phyloP scores from a whole-genome alignment of 1,140 invertebrate species.

The Drosophila subpulchrella region DNA sequence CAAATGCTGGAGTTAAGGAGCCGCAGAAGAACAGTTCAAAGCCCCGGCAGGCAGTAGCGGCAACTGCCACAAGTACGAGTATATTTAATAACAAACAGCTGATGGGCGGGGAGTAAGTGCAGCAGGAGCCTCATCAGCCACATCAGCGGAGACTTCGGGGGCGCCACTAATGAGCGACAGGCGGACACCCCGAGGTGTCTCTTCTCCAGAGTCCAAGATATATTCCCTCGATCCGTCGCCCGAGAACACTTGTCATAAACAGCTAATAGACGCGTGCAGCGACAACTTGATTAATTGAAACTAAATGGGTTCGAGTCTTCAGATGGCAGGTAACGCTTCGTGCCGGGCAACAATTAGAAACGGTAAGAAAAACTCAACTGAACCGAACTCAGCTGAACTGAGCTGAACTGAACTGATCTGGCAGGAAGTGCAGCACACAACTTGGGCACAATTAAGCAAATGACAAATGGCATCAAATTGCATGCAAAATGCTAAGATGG shows the following conservation, averaged over 20 bases:
- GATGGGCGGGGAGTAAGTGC: not conserved
- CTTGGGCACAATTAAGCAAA: conserved; percentile 78
- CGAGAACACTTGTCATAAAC: conserved; percentile 64
- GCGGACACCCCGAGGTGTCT: conserved; percentile 27
- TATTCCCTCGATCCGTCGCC: conserved; percentile 20
- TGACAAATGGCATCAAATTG: conserved; percentile 81
- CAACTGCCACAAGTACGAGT: conserved; percentile 57
- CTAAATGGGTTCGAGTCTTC: conserved; percentile 54
- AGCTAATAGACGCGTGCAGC: conserved; percentile 78
- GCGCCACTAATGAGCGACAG: conserved; percentile 69
- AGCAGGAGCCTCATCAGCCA: conserved; percentile 5
- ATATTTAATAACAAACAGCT: conserved; percentile 50
- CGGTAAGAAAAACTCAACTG: conserved; percentile 33
- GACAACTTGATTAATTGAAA: conserved; percentile 81
- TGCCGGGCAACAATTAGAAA: conserved; percentile 51
- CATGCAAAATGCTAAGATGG: conserved; percentile 67
- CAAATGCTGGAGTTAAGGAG: not conserved
- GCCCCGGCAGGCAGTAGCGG: conserved; percentile 64
- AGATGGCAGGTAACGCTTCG: conserved; percentile 32
- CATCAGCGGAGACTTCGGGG: conserved; percentile 45
- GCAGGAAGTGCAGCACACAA: conserved; percentile 42
- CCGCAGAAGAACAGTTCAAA: conserved; percentile 15
- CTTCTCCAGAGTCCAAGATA: not conserved
- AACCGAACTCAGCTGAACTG: not conserved
- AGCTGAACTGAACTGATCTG: conserved; percentile 10